phyloP scores from a whole-genome alignment of 2,797 vertebrate genomes.

The Molossus alvarezi region DNA sequence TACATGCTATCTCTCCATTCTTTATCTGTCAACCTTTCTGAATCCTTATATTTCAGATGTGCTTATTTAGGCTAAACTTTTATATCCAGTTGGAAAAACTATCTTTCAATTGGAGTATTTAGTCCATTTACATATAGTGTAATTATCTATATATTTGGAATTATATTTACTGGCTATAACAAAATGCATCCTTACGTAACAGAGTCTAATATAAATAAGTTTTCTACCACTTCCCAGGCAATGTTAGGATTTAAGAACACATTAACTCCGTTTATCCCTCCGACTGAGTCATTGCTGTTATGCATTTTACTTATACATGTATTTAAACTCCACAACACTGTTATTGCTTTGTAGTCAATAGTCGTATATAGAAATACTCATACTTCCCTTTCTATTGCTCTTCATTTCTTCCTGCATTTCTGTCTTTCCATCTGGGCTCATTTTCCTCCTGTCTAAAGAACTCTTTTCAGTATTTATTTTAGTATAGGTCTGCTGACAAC shows the following conservation, averaged over 20 bases:
- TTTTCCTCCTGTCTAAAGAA: slow-evolving; percentile 4
- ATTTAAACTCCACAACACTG: slow-evolving; percentile 8
- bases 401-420: neutral
- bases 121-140: slow-evolving; percentile 19
- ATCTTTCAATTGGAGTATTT: slow-evolving; percentile 34
- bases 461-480: neutral
- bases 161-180: neutral
- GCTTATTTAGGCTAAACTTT: slow-evolving; percentile 10
- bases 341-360: neutral
- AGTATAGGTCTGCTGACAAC: neutral
- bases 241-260: neutral
- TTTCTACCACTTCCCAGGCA: neutral
- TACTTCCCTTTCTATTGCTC: neutral
- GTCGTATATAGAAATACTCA: neutral
- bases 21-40: neutral
- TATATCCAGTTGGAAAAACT: neutral
- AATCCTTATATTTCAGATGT: neutral
- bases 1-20: neutral
- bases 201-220: slow-evolving; percentile 4
- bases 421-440: neutral
- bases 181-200: neutral
- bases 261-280: neutral
- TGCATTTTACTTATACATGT: slow-evolving; percentile 11
- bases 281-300: neutral
- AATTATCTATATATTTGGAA: slow-evolving; percentile 6